phyloP scores from a whole-genome alignment of 2,888 invertebrate genomes.

The Eristalinus sepulchralis region DNA sequence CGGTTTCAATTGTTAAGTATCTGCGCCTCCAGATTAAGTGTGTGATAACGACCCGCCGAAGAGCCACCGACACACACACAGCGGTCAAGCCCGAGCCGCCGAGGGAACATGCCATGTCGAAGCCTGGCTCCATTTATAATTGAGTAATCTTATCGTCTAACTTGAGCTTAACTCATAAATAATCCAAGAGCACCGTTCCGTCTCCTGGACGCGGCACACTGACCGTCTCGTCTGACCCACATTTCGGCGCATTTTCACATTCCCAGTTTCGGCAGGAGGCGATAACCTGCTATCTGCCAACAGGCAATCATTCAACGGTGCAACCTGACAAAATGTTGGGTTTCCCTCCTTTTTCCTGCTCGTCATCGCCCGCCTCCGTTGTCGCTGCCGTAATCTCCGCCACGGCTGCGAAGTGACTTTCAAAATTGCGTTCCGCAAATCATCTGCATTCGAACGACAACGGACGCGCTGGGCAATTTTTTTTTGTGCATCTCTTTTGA shows the following conservation, averaged over 20 bases:
- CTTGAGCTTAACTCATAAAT: conserved; percentile 64
- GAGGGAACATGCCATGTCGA: conserved; percentile 32
- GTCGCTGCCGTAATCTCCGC: neutral
- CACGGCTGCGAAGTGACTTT: conserved; percentile 22
- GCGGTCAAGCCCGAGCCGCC: conserved; percentile 45
- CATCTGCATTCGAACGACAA: conserved; percentile 61
- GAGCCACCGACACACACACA: conserved; percentile 57
- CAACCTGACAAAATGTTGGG: conserved; percentile 58
- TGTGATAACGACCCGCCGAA: conserved; percentile 38
- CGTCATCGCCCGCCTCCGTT: neutral
- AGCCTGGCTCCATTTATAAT: conserved; percentile 57
- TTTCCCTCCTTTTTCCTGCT: conserved; percentile 23
- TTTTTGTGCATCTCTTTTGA: conserved; percentile 1
- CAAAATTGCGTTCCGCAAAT: conserved; percentile 57
- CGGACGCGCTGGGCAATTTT: conserved; percentile 7
- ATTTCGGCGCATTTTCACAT: conserved; percentile 7
- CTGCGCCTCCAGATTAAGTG: conserved; percentile 58
- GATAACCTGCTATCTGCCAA: conserved; percentile 63
- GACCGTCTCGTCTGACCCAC: conserved; percentile 53
- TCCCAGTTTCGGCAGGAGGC: conserved; percentile 32
- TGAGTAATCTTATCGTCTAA: conserved; percentile 66
- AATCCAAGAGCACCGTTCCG: conserved; percentile 34
- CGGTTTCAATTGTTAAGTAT: conserved; percentile 61
- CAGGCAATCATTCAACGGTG: conserved; percentile 62
- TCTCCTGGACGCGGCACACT: conserved; percentile 30